Evolutionary conservation across 2,113 vertebrate species (phyloP), one percentile per base, ranked within the genome.

Genomic region (Austrofundulus limnaeus): DNA sequence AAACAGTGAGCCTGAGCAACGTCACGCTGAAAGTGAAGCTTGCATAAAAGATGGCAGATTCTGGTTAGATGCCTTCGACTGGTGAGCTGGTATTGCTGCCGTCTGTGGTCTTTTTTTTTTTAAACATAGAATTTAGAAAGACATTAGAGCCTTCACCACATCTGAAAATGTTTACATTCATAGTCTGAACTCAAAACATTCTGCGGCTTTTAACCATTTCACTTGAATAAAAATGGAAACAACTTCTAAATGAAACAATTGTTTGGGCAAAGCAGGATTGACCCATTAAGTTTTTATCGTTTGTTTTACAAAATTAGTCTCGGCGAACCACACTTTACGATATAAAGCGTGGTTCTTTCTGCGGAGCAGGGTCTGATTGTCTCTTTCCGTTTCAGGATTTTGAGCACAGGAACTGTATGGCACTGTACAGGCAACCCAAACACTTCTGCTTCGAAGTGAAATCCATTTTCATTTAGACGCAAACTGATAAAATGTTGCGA

Each of bases 311-410:
- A 10, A 34, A 34, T 34, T 34, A 34, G 28, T 28, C 28, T 7
- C 7, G 28, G 28, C 7, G 31, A 34, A 34, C 31, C 31, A n/a
- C n/a, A n/a, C n/a, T n/a, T n/a, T n/a, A n/a, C n/a, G n/a, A n/a
- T n/a, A n/a, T n/a, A n/a, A n/a, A n/a, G n/a, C n/a, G n/a, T n/a
- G n/a, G n/a, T n/a, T n/a, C n/a, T n/a, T n/a, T n/a, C n/a, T n/a
- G n/a, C n/a, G n/a, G n/a, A n/a, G n/a, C n/a, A 43, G 77, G 61
- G 66, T 72, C 73, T 85, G 88, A 90, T 90, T 90, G 88, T 88
- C 88, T 81, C 69, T 72, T 34, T 34, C 31, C 31, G 67, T 75
- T 47, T 41, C 50, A 71, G 12, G 20, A 49, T 48, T 67, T 66
- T 52, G 16, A 25, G 20, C 6, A 28, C 65, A 17, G 41, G 53